Conservation (phyloP, 2,797 vertebrate species). For the Pseudochirops cupreus region DNA sequence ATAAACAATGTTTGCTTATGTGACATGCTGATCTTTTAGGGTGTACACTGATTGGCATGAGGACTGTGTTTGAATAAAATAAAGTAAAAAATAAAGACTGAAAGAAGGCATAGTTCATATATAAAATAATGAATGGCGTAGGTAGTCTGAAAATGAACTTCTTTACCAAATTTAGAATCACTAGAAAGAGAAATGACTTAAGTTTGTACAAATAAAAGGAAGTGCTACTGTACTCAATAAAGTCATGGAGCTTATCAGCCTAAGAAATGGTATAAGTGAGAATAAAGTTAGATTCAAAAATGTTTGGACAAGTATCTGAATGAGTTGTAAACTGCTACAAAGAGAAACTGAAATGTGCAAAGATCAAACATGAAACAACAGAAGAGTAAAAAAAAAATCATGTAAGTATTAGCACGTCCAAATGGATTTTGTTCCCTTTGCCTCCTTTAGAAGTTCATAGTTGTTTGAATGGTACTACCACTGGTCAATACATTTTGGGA, state of each 20-base stretch:
- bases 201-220: conserved; percentile 74
- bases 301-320: conserved; percentile 80
- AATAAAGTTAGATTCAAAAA: conserved; percentile 81
- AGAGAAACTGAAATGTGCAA: conserved; percentile 76
- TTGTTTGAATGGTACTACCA: conserved; percentile 46
- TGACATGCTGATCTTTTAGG: too few relatives aligned
- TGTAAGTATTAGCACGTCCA: conserved; percentile 64
- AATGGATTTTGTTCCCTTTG: conserved; percentile 65
- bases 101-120: background rate
- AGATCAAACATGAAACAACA: conserved; percentile 73
- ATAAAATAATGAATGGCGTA: conserved; percentile 27
- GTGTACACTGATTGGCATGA: too few relatives aligned
- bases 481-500: conserved; percentile 44
- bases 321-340: conserved; percentile 76
- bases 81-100: background rate
- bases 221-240: conserved; percentile 78
- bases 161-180: conserved; percentile 59
- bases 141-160: conserved; percentile 27
- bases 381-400: conserved; percentile 44
- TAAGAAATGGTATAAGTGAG: conserved; percentile 71
- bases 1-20: too few relatives aligned
- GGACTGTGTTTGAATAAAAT: background rate
- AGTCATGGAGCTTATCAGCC: conserved; percentile 80
- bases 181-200: conserved; percentile 60
- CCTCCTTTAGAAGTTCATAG: conserved; percentile 55